These are phyloP conservation scores for Huso huso DNA, from an alignment of 2,797 vertebrate species.

Conservation along the genomic window DNA sequence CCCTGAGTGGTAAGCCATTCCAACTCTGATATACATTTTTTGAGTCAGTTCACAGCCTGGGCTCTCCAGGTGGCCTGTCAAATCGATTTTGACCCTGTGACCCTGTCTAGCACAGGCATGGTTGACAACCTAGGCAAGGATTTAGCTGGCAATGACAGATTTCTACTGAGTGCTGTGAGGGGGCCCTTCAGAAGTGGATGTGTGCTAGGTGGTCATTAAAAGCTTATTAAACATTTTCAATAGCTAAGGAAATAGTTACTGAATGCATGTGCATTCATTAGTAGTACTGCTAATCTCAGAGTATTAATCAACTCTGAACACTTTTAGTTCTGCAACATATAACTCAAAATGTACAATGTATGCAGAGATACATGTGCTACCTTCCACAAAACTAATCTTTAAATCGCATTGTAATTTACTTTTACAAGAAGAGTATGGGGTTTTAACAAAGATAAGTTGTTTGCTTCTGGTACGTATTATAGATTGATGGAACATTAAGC, in stretches of 20 bases:
- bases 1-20: constrained; percentile 75
- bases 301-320: constrained; percentile 12
- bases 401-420: too few relatives aligned
- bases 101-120: constrained; percentile 72
- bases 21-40: constrained; percentile 93
- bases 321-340: not conserved
- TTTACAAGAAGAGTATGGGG: not conserved
- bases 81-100: constrained; percentile 91
- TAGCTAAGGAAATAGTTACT: constrained; percentile 23
- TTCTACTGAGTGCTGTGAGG: constrained; percentile 60
- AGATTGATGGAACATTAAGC: not conserved
- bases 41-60: constrained; percentile 91
- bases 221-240: constrained; percentile 58
- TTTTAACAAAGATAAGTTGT: constrained; percentile 4
- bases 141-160: constrained; percentile 76
- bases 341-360: not conserved
- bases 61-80: constrained; percentile 94
- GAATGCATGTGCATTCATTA: constrained; percentile 12
- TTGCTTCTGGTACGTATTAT: not conserved
- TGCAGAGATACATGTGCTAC: not conserved
- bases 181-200: constrained; percentile 56
- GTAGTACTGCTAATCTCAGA: constrained; percentile 10
- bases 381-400: too few relatives aligned
- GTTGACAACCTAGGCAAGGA: constrained; percentile 70
- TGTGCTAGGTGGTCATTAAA: constrained; percentile 67